Conservation (phyloP, 2,113 vertebrate species). For the Tauraco erythrolophus region DNA sequence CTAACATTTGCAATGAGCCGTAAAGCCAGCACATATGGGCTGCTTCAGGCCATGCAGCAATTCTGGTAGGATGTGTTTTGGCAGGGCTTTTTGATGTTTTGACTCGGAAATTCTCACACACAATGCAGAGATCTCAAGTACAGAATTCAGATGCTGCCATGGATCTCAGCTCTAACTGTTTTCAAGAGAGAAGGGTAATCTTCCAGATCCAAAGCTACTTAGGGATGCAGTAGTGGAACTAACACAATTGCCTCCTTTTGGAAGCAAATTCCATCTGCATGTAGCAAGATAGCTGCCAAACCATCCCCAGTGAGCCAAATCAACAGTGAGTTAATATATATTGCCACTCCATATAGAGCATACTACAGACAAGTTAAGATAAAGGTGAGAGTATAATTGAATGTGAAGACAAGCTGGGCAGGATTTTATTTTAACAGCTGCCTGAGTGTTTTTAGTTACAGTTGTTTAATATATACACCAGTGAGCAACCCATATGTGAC, state of each 20-base stretch:
- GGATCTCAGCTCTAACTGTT: not conserved
- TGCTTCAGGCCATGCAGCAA: not conserved
- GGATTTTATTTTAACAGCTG: not conserved
- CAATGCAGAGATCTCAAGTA: not conserved
- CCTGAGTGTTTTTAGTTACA: not conserved
- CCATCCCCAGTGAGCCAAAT: not conserved
- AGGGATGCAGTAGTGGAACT: not conserved
- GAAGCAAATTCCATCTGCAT: not conserved
- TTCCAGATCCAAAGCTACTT: not conserved
- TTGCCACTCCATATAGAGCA: not conserved
- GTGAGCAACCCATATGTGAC: not conserved
- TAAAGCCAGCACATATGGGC: not conserved
- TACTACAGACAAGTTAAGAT: not conserved
- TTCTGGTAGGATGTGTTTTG: not conserved
- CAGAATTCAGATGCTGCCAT: not conserved
- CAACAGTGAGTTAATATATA: not conserved
- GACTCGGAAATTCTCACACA: not conserved
- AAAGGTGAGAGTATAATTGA: not conserved
- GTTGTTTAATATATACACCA: not conserved
- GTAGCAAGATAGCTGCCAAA: not conserved
- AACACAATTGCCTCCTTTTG: not conserved
- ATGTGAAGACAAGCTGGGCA: not conserved
- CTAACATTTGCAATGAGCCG: not conserved
- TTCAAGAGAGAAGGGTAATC: not conserved
- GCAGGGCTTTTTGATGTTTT: not conserved